phyloP scores from a whole-genome alignment of 1,140 invertebrate species.

The Drosophila prosaltans region DNA sequence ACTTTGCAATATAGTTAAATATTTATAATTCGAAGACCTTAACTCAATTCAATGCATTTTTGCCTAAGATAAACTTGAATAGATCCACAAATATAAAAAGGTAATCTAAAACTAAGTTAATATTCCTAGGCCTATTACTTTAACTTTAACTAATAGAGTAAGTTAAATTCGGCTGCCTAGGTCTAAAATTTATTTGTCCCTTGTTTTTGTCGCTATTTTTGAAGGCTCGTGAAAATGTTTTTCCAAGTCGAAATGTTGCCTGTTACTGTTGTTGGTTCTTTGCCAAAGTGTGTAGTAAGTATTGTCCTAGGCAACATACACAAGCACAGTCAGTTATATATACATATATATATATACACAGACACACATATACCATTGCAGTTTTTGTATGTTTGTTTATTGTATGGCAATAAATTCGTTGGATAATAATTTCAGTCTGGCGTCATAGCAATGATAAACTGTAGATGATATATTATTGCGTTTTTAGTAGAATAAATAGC shows the following conservation, averaged over 20 bases:
- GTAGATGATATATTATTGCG: conserved; percentile 82
- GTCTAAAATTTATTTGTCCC: too few species aligned
- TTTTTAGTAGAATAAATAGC: conserved; percentile 79
- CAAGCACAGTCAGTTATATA: conserved; percentile 7
- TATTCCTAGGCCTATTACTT: too few species aligned
- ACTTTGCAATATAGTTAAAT: too few species aligned
- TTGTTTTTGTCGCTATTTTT: not conserved
- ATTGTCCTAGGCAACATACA: conserved; percentile 25
- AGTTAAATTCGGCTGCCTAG: not conserved
- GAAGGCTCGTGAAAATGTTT: conserved; percentile 2
- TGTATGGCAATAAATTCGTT: conserved; percentile 81
- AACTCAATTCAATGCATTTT: too few species aligned
- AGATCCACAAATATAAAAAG: too few species aligned
- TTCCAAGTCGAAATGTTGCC: not conserved
- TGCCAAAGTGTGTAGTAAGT: conserved; percentile 28
- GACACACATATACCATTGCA: conserved; percentile 46
- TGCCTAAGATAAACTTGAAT: too few species aligned
- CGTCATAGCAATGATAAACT: conserved; percentile 83
- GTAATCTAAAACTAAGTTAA: too few species aligned
- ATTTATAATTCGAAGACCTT: too few species aligned
- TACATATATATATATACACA: conserved; percentile 30
- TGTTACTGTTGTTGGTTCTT: conserved; percentile 40
- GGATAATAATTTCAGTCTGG: conserved; percentile 83
- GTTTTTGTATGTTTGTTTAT: conserved; percentile 60
- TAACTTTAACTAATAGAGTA: not conserved